Evolutionary conservation across 1,140 invertebrate species (phyloP).

Genomic region (Euwallacea fornicatus): DNA sequence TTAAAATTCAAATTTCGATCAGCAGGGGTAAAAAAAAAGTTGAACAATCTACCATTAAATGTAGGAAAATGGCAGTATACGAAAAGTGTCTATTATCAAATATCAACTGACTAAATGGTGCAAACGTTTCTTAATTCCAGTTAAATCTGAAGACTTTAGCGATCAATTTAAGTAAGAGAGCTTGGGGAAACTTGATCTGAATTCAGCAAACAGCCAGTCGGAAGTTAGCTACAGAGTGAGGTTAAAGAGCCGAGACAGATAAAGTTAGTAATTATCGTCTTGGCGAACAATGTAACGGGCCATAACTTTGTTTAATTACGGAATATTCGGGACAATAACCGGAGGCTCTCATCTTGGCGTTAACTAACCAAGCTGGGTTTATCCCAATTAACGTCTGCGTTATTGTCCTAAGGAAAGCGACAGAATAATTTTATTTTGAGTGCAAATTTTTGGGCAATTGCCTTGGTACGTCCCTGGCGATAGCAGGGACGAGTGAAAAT

Average conservation of each 20-base stretch:
- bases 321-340: slow-evolving; percentile 22
- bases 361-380: slow-evolving; percentile 17
- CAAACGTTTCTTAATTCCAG: too few relatives aligned
- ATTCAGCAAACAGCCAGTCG: slow-evolving; percentile 11
- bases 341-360: slow-evolving; percentile 14
- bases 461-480: too few relatives aligned
- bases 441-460: too few relatives aligned
- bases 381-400: slow-evolving; percentile 14
- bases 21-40: too few relatives aligned
- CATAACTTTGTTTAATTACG: slow-evolving; percentile 19
- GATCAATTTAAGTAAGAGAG: neutral
- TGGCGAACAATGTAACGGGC: slow-evolving; percentile 20
- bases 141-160: too few relatives aligned
- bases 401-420: neutral
- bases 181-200: neutral
- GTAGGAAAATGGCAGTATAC: too few relatives aligned
- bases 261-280: slow-evolving; percentile 21
- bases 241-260: slow-evolving; percentile 18
- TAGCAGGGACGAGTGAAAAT: neutral
- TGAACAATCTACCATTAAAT: too few relatives aligned
- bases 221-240: slow-evolving; percentile 8
- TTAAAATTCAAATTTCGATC: too few relatives aligned
- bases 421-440: too few relatives aligned
- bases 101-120: too few relatives aligned
- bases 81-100: too few relatives aligned